Base-by-base conservation (phyloP, 2,888 invertebrate genomes). In the Tubulanus polymorphus region DNA sequence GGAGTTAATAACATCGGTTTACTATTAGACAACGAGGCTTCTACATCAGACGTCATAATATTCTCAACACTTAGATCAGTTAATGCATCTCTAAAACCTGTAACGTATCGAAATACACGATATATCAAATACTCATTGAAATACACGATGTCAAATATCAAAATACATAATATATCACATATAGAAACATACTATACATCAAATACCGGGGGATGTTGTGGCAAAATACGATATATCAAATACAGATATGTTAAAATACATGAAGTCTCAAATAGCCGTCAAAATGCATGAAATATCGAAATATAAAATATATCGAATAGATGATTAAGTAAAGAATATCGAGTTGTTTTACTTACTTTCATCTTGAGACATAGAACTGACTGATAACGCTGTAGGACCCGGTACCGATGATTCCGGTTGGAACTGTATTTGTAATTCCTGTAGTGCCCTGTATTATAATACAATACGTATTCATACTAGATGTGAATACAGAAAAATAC, bases 391-490 rank as follows among this genome's bases (percentile, higher is more conserved):
- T 25, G 72, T 59, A 30, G 61, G 59, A 23, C 64, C 62, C 5
- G 72, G 67, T 0, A 63, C 66, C 6, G 72, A 70, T 1, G 69
- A 68, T 53, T 72, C 72, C 2, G 75, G 74, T 29, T 70, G 69
- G 61, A 72, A 80, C 3, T 85, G 84, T 48, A 91, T 87, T 65
- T 86, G 84, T 64, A 89, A 88, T 73, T 92, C 90, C 80, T 93
- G 93, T 59, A 94, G 82, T 2, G 91, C 90, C 79, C 78, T 79
- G 54, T 8, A 59, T 56, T 47, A 47, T 15, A 47, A 51, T 20
- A 23, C 15, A 18, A 28, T 32, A n/a, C 23, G 25, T 5, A 26
- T 27, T 2, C 28, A 28, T 29, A n/a, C 18, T 37, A 37, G 10
- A 37, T 10, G 27, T 6, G 2, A 12, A 10, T 25, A 29, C 3